Percentiles rank a stretch among this genome's conserved stretches.
These are phyloP conservation scores for Branchinecta lynchi DNA, from an alignment of 1,140 invertebrate genomes.

Conservation along the genomic window DNA sequence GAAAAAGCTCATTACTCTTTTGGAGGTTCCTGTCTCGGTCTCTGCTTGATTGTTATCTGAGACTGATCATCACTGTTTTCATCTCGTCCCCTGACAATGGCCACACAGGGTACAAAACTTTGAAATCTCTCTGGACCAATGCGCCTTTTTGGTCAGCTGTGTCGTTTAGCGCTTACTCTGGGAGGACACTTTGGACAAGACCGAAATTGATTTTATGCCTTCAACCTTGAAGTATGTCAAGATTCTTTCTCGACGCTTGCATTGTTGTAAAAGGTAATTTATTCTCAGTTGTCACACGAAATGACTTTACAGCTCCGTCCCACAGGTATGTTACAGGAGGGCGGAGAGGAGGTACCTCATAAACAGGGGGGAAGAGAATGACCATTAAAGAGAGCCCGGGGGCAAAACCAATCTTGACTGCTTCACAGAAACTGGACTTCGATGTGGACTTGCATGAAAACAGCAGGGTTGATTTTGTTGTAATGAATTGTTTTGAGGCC, in stretches of 20 bases:
- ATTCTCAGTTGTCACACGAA: constrained; percentile 7
- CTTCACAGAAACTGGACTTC: no score
- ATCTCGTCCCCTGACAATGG: no score
- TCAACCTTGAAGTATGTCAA: neutral
- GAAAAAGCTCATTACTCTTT: no score
- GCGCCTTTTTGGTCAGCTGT: no score
- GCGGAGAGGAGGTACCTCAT: neutral
- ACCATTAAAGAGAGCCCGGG: neutral
- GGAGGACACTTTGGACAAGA: neutral
- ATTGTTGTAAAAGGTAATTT: constrained; percentile 10
- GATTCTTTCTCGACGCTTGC: constrained; percentile 2
- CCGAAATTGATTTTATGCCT: constrained; percentile 8
- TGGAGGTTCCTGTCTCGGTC: no score
- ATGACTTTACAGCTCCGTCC: constrained; percentile 3
- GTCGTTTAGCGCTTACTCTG: neutral
- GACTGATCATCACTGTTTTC: no score
- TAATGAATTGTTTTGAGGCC: no score
- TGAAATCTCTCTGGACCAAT: no score
- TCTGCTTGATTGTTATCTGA: no score
- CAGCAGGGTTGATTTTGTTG: no score
- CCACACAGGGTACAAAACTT: no score
- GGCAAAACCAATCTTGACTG: neutral
- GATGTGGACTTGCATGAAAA: no score
- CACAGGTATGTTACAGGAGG: constrained; percentile 2
- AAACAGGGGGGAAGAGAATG: constrained; percentile 7